These are phyloP conservation scores for Entelurus aequoreus DNA, from an alignment of 2,113 vertebrate genomes.

Conservation along the genomic window DNA sequence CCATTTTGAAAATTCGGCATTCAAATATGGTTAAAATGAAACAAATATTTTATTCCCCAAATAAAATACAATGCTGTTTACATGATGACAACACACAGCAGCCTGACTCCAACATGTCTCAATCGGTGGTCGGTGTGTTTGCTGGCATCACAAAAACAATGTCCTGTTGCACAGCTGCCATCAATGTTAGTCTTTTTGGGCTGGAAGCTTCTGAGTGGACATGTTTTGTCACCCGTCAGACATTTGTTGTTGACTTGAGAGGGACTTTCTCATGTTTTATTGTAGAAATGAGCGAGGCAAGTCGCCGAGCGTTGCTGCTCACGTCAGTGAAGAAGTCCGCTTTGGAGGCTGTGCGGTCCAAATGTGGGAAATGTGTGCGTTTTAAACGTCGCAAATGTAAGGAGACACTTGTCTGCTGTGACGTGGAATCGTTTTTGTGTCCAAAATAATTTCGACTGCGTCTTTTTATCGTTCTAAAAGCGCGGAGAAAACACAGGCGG, in stretches of 20 bases:
- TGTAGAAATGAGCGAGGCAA: slow-evolving; percentile 11
- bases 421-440: neutral
- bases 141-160: no score
- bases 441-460: no score
- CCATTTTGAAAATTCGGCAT: no score
- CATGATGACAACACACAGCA: no score
- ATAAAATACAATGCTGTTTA: no score
- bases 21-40: no score
- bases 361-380: neutral
- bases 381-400: neutral
- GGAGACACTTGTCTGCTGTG: neutral
- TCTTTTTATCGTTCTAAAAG: neutral
- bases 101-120: no score
- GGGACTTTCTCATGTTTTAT: neutral
- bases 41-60: no score
- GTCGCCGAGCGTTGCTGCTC: neutral
- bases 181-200: no score
- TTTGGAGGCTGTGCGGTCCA: slow-evolving; percentile 1
- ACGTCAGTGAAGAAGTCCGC: slow-evolving; percentile 3
- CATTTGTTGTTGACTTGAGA: neutral
- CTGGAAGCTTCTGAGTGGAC: neutral
- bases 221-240: neutral
- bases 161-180: no score
- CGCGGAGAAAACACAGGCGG: slow-evolving; percentile 45
- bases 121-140: no score